Evolutionary conservation across 2,888 invertebrate genomes (phyloP).

Genomic region (Tortrix viridana): DNA sequence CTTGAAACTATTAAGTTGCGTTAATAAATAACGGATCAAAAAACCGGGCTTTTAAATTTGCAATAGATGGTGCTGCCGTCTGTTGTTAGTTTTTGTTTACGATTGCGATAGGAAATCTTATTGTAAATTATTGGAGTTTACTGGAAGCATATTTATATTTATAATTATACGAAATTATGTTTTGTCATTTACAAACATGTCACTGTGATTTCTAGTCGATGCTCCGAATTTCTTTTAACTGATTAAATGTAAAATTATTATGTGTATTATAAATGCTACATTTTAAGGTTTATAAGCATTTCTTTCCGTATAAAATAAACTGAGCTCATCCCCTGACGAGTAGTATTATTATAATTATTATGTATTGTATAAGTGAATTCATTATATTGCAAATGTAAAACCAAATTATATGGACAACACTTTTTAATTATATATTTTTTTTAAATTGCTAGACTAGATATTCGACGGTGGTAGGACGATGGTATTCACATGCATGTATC

Average conservation of each 20-base stretch:
- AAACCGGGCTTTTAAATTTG: not conserved
- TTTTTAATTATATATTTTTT: too few species aligned
- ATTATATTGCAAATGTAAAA: too few species aligned
- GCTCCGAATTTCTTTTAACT: constrained; percentile 60
- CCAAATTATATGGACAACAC: too few species aligned
- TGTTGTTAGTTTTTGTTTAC: not conserved
- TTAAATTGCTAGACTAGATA: too few species aligned
- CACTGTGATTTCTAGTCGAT: constrained; percentile 78
- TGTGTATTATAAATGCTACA: constrained; percentile 44
- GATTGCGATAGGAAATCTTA: not conserved
- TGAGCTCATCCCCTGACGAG: constrained; percentile 45
- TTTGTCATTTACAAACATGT: constrained; percentile 49
- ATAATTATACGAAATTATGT: constrained; percentile 37
- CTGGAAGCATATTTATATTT: constrained; percentile 4
- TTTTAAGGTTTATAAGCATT: constrained; percentile 60
- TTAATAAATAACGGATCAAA: too few species aligned
- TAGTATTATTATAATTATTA: too few species aligned
- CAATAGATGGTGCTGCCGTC: not conserved
- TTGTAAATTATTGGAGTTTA: not conserved
- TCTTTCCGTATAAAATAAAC: constrained; percentile 50
- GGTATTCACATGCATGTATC: too few species aligned
- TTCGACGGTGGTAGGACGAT: too few species aligned
- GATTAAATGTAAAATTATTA: constrained; percentile 50
- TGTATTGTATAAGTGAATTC: too few species aligned
- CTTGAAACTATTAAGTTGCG: too few species aligned